Conservation (phyloP, 2,113 vertebrate genomes). For the Irena cyanogastra region DNA sequence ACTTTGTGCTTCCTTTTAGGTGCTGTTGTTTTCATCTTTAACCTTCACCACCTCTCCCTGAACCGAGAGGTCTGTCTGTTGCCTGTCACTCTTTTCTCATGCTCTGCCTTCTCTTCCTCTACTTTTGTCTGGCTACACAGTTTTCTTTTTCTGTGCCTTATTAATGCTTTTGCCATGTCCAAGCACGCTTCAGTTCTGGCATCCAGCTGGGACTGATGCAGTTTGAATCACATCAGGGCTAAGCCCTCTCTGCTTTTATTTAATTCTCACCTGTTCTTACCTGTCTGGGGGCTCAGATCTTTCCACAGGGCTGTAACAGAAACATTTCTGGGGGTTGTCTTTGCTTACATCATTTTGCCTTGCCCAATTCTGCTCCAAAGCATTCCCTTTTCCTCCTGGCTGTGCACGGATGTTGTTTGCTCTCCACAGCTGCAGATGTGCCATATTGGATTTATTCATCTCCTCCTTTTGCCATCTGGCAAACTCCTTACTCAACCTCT, state of each 20-base stretch:
- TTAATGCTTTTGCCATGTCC: not conserved
- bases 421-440: not conserved
- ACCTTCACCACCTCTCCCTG: not conserved
- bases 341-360: not conserved
- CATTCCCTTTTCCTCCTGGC: not conserved
- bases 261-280: not conserved
- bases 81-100: not conserved
- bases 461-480: not conserved
- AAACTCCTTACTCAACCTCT: not conserved
- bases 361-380: not conserved
- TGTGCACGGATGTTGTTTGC: not conserved
- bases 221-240: not conserved
- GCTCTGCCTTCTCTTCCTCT: not conserved
- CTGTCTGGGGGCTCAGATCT: not conserved
- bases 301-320: not conserved
- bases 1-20: not conserved
- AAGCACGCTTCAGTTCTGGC: not conserved
- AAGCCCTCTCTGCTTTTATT: not conserved
- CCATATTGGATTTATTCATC: not conserved
- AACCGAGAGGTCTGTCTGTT: not conserved
- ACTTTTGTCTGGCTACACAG: not conserved
- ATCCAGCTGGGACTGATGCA: not conserved
- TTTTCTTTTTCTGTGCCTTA: not conserved
- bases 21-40: not conserved
- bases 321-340: not conserved